Evolutionary conservation across 2,888 invertebrate species (phyloP), one percentile per base, ranked within the genome.

Genomic region (Chloroclysta siterata): DNA sequence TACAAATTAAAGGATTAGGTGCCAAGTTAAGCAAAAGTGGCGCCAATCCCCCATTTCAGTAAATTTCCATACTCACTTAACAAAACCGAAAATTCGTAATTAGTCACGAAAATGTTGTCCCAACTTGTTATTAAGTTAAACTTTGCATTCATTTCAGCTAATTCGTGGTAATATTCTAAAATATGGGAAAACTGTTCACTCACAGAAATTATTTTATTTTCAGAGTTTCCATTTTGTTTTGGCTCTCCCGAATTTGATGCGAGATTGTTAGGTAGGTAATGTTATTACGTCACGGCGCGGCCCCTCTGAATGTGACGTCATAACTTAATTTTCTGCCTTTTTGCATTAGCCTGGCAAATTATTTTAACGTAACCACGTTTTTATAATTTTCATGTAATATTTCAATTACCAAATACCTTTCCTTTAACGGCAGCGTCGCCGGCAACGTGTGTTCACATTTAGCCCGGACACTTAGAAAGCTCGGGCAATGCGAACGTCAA

Each of bases 151-250:
- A 60, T 60, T 53, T 63, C 39, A 29, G 57, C 28, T 44, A 78
- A 73, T 77, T 75, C 72, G 74, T 60, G 68, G 75, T 76, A 82
- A 79, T 80, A 77, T 77, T 70, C 65, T 60, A 61, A 71, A 72
- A 77, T 78, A 77, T 71, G 68, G 47, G 44, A 50, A 44, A 50
- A 56, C 22, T 50, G 53, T 29, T 53, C 53, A 53, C 53, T 53
- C 53, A 11, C 54, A 39, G 10, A 56, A 56, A 48, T 56, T 56
- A 53, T 53, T 53, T 47, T 48, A 44, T 60, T 60, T 48, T 13
- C 6, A 0, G 48, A 54, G 41, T 11, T 62, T 41, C 55, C 64
- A 56, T 67, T 62, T 33, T 69, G 64, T 70, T 57, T 64, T 63
- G 63, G 70, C 70, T 66, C 73, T 69, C 68, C 73, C 64, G 57